These are phyloP conservation scores for Caprella mutica DNA, from an alignment of 2,888 invertebrate genomes.

Conservation along the genomic window DNA sequence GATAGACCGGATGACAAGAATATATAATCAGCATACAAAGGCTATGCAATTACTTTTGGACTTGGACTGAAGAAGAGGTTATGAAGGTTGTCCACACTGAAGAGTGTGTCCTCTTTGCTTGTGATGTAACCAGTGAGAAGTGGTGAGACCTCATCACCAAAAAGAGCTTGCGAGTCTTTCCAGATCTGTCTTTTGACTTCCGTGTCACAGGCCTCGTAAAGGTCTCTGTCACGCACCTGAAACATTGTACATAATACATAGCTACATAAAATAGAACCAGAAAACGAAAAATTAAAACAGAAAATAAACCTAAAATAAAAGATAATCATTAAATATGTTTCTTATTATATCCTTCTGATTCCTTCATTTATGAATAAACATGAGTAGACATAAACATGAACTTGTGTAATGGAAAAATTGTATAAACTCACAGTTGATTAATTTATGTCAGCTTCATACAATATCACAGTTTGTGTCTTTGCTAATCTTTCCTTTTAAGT, in stretches of 20 bases:
- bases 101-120: slow-evolving; percentile 82
- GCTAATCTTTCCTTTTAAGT: no score
- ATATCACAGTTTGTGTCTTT: no score
- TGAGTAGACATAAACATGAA: no score
- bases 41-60: slow-evolving; percentile 77
- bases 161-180: slow-evolving; percentile 92
- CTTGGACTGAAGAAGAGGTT: slow-evolving; percentile 84
- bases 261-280: neutral
- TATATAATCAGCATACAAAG: no score
- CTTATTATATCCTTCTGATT: no score
- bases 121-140: slow-evolving; percentile 82
- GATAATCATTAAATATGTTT: no score
- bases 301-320: no score
- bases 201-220: slow-evolving; percentile 87
- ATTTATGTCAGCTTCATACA: no score
- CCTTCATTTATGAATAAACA: no score
- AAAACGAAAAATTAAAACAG: neutral
- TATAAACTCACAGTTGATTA: no score
- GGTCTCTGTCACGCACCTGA: slow-evolving; percentile 59
- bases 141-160: slow-evolving; percentile 95
- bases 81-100: slow-evolving; percentile 70
- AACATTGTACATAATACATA: neutral
- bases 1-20: no score
- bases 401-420: no score
- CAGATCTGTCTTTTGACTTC: slow-evolving; percentile 96